Percentiles rank a stretch among this genome's conserved stretches.
These are phyloP conservation scores for Kuschelorhynchus macadamiae DNA, from an alignment of 2,888 invertebrate species.

Conservation along the genomic window DNA sequence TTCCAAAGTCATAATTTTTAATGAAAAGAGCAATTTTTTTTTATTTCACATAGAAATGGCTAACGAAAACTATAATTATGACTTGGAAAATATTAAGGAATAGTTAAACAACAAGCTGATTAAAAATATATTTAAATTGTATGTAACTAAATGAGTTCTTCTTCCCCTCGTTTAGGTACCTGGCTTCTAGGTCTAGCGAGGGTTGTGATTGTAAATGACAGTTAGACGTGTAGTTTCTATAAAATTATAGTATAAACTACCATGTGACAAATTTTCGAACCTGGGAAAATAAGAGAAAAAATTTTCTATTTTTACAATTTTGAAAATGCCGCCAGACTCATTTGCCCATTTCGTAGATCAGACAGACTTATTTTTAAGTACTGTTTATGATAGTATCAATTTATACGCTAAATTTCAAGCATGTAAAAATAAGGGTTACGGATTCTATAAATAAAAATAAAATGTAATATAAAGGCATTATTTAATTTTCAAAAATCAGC, in stretches of 20 bases:
- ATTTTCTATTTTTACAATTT: not conserved
- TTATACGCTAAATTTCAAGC: slow-evolving; percentile 3
- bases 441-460: too few relatives aligned
- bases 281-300: too few relatives aligned
- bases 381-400: not conserved
- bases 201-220: too few relatives aligned
- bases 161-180: not conserved
- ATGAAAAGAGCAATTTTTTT: too few relatives aligned
- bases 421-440: not conserved
- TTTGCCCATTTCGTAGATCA: slow-evolving; percentile 1
- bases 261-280: too few relatives aligned
- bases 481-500: too few relatives aligned
- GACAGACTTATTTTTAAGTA: not conserved
- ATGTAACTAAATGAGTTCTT: not conserved
- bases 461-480: too few relatives aligned
- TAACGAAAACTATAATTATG: too few relatives aligned
- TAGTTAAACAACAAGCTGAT: not conserved
- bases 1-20: not conserved
- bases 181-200: too few relatives aligned
- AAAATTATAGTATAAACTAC: too few relatives aligned
- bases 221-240: too few relatives aligned
- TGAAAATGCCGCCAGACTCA: not conserved
- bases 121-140: not conserved
- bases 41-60: too few relatives aligned
- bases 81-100: not conserved